phyloP scores from a whole-genome alignment of 1,140 invertebrate species.

The Panulirus ornatus region DNA sequence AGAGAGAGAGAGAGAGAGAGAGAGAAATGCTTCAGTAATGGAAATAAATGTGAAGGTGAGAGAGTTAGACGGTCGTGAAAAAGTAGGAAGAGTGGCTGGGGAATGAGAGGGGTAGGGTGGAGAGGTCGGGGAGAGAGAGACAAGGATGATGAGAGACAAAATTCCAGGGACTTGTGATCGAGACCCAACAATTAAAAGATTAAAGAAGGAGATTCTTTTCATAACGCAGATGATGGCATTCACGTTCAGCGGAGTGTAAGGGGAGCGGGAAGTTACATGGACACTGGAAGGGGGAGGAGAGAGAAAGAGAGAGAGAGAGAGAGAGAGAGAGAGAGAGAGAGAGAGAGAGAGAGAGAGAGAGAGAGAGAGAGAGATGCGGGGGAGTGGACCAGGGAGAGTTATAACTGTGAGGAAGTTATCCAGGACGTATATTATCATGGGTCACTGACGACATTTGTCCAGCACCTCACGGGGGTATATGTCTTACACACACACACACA shows the following conservation, averaged over 20 bases:
- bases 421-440: no score
- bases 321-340: not conserved
- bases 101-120: no score
- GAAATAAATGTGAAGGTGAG: no score
- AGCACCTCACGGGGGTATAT: no score
- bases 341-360: not conserved
- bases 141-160: not conserved
- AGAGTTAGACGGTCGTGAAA: no score
- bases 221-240: not conserved
- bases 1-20: no score
- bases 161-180: not conserved
- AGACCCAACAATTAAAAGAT: slow-evolving; percentile 1
- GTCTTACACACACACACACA: not conserved
- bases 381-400: not conserved
- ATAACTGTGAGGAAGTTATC: not conserved
- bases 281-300: not conserved
- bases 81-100: no score
- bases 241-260: not conserved
- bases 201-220: slow-evolving; percentile 6
- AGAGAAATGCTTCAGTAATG: no score
- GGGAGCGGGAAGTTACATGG: not conserved
- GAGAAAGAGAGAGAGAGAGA: not conserved
- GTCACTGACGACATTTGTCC: no score
- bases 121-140: not conserved
- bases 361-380: not conserved